phyloP scores from a whole-genome alignment of 2,888 invertebrate species.

The Vannuccia rotundouncinata region DNA sequence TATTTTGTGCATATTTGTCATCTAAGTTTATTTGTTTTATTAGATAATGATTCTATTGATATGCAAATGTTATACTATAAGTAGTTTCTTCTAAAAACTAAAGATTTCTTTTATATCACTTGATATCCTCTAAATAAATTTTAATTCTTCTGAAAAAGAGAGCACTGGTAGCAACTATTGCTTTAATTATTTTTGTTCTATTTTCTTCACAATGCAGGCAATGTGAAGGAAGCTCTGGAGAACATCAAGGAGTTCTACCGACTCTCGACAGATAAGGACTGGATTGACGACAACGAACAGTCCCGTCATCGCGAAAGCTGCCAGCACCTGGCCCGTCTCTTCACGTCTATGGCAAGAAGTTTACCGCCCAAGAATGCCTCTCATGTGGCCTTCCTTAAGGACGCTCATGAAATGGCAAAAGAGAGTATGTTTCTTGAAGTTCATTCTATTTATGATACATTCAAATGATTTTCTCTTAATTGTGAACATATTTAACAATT shows the following conservation, averaged over 20 bases:
- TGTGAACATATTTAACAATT: too few species aligned
- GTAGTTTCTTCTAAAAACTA: too few species aligned
- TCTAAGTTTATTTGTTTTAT: too few species aligned
- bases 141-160: background rate
- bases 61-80: too few species aligned
- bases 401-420: conserved; percentile 51
- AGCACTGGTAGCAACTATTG: background rate
- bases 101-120: too few species aligned
- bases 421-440: conserved; percentile 47
- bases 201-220: background rate
- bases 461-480: too few species aligned
- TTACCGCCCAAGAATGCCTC: conserved; percentile 43
- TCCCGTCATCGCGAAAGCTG: conserved; percentile 49
- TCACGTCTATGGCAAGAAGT: conserved; percentile 47
- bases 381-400: conserved; percentile 47
- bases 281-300: conserved; percentile 46
- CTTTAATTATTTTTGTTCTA: background rate
- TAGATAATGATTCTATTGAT: too few species aligned
- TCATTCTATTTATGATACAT: too few species aligned
- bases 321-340: conserved; percentile 48
- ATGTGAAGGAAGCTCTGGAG: conserved; percentile 46
- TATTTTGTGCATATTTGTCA: too few species aligned
- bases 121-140: background rate
- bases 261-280: conserved; percentile 45
- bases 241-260: conserved; percentile 52